Percentiles rank a stretch among this genome's conserved stretches.
Evolutionary conservation across 2,797 vertebrate genomes (phyloP).

Genomic region (Sebastolobus alascanus): DNA sequence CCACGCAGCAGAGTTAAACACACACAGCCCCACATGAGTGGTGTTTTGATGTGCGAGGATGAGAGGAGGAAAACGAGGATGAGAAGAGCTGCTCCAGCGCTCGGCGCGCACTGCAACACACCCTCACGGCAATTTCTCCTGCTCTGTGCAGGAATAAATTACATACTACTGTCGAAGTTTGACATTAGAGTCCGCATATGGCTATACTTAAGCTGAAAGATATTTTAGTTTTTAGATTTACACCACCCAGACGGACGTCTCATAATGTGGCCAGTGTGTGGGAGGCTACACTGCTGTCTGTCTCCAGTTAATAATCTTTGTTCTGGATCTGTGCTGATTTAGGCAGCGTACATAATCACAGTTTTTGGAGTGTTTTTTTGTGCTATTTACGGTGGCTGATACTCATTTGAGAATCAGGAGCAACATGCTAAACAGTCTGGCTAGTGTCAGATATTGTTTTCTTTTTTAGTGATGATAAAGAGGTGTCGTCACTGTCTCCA

Average conservation of each 20-base stretch:
- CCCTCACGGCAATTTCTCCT: constrained; percentile 20
- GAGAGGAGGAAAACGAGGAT: constrained; percentile 41
- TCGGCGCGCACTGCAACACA: constrained; percentile 14
- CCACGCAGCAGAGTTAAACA: constrained; percentile 46
- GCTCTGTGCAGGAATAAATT: constrained; percentile 30
- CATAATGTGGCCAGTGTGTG: constrained; percentile 37
- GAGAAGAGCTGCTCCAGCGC: constrained; percentile 37
- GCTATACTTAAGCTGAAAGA: constrained; percentile 3
- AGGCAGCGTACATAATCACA: constrained; percentile 38
- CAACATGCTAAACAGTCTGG: background rate
- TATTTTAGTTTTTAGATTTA: constrained; percentile 4
- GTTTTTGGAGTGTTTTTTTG: background rate
- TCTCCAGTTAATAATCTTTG: constrained; percentile 50
- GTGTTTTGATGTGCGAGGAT: constrained; percentile 50
- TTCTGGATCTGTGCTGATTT: constrained; percentile 38
- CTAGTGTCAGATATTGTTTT: constrained; percentile 20
- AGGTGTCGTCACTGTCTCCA: constrained; percentile 30
- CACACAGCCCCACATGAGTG: constrained; percentile 34
- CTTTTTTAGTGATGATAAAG: constrained; percentile 27
- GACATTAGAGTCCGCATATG: constrained; percentile 1
- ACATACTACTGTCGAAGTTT: constrained; percentile 27
- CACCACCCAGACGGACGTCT: constrained; percentile 19
- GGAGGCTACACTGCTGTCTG: constrained; percentile 37
- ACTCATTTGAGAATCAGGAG: constrained; percentile 1
- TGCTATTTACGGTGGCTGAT: background rate